A percentile compares a stretch with the other conserved stretches of the same genome.
Evolutionary conservation across 2,113 vertebrate species (phyloP).

Genomic region (Lipophrys pholis): DNA sequence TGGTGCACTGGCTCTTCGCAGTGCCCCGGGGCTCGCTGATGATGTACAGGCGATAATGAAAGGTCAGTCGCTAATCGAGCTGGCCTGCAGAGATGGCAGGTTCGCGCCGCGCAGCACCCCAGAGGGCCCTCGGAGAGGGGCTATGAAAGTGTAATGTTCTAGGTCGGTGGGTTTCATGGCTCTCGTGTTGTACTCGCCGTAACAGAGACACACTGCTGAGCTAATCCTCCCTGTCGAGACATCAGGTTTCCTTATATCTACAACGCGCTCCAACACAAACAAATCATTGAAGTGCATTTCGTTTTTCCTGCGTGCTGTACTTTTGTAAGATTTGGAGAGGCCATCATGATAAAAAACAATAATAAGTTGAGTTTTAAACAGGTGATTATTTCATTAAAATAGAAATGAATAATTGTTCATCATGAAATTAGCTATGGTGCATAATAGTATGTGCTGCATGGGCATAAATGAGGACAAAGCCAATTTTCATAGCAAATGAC

Average conservation of each 20-base stretch:
- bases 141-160: conserved; percentile 30
- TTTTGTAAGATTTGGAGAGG: no score
- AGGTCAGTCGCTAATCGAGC: conserved; percentile 63
- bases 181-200: conserved; percentile 5
- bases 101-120: conserved; percentile 25
- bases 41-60: conserved; percentile 59
- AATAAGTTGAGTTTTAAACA: no score
- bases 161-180: conserved; percentile 28
- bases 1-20: conserved; percentile 18
- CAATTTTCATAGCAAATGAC: no score
- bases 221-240: conserved; percentile 19
- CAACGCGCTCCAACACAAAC: not conserved
- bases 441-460: no score
- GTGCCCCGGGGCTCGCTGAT: conserved; percentile 35
- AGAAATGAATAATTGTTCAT: no score
- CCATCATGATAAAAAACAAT: no score
- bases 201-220: conserved; percentile 4
- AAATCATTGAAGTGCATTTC: no score
- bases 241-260: conserved; percentile 1
- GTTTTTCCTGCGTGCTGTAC: no score
- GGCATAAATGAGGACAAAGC: no score
- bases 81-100: conserved; percentile 27
- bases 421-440: no score
- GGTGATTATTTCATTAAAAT: no score
- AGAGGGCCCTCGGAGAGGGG: conserved; percentile 8